phyloP scores from a whole-genome alignment of 2,888 invertebrate genomes.

The Hoplodrina blanda region DNA sequence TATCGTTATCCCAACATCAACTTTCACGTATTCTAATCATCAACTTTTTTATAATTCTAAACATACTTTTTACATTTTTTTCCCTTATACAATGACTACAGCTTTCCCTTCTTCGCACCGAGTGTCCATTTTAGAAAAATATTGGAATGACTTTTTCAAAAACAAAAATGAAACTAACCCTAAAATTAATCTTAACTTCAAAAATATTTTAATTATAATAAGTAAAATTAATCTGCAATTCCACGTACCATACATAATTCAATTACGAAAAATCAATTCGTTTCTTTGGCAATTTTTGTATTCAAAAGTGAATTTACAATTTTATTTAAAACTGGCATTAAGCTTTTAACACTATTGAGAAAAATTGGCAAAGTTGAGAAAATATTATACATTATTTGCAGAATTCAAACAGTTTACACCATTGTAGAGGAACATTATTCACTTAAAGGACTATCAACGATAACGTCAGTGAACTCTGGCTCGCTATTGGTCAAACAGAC shows the following conservation, averaged over 20 bases:
- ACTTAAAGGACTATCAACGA: conserved; percentile 35
- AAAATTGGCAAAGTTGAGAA: conserved; percentile 83
- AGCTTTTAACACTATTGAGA: conserved; percentile 86
- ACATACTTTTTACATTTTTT: conserved; percentile 87
- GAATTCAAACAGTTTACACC: conserved; percentile 67
- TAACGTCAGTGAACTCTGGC: conserved; percentile 11
- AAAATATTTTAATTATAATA: conserved; percentile 64
- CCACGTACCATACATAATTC: conserved; percentile 75
- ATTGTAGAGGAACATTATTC: conserved; percentile 52
- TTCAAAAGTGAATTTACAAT: conserved; percentile 91
- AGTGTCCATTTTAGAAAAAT: conserved; percentile 84
- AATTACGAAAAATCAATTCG: conserved; percentile 80
- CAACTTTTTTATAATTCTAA: conserved; percentile 87
- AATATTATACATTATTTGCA: conserved; percentile 81
- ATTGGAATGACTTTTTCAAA: conserved; percentile 85
- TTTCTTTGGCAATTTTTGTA: conserved; percentile 89
- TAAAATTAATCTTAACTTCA: conserved; percentile 75
- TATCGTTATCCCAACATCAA: conserved; percentile 86
- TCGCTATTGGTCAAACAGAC: conserved; percentile 45
- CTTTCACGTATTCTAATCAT: conserved; percentile 86
- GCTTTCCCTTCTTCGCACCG: conserved; percentile 80
- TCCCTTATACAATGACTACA: conserved; percentile 85
- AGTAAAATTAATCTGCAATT: conserved; percentile 77
- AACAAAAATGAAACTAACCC: conserved; percentile 67
- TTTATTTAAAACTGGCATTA: conserved; percentile 81